These are phyloP conservation scores for Onychostruthus taczanowskii DNA, from an alignment of 2,113 vertebrate species.

Conservation along the genomic window DNA sequence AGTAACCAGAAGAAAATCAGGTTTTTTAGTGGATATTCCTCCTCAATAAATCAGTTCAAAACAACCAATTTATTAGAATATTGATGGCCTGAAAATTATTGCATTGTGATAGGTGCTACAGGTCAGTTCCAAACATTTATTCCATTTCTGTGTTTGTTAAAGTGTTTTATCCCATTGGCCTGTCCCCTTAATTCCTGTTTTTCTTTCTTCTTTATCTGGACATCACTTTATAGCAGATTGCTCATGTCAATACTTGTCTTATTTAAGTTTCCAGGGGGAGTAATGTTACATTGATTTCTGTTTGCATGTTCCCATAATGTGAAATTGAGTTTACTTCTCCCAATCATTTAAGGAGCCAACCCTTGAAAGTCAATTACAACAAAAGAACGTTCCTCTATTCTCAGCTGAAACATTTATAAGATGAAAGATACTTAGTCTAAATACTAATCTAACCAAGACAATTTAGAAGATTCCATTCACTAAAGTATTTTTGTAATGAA, in stretches of 20 bases:
- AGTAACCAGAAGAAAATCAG: background rate
- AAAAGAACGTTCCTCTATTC: background rate
- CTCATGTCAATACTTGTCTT: background rate
- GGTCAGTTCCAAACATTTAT: background rate
- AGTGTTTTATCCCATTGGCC: background rate
- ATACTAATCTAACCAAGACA: background rate
- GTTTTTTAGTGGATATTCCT: background rate
- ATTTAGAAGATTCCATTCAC: background rate
- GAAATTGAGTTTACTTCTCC: constrained; percentile 12
- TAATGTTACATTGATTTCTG: background rate
- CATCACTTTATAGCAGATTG: background rate
- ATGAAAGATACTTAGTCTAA: background rate
- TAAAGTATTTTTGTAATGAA: background rate
- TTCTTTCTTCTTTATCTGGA: background rate
- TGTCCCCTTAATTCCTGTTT: background rate
- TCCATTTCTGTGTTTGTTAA: background rate
- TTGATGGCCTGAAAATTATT: background rate
- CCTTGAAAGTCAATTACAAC: background rate
- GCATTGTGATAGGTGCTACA: background rate
- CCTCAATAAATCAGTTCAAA: background rate
- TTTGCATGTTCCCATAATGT: background rate
- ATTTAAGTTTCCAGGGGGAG: background rate
- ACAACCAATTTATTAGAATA: background rate
- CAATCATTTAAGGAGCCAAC: background rate
- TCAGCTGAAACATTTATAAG: background rate